Evolutionary conservation across 2,797 vertebrate species (phyloP).

Genomic region (Sebastes minor): DNA sequence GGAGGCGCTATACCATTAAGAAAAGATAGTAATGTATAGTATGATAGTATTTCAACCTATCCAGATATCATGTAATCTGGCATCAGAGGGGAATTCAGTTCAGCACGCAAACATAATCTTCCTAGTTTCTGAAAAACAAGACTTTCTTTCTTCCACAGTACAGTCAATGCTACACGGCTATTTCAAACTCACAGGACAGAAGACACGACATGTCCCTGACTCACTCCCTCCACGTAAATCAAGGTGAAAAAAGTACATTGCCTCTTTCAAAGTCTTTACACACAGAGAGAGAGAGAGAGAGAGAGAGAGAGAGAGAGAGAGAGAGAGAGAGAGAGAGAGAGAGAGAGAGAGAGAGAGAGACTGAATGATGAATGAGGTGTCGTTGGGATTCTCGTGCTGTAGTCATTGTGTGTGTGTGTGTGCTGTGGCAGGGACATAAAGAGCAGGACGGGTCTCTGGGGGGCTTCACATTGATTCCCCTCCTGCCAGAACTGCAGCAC

Average conservation of each 20-base stretch:
- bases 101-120: background rate
- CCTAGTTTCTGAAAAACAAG: background rate
- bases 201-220: background rate
- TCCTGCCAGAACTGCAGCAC: conserved; percentile 42
- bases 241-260: conserved; percentile 13
- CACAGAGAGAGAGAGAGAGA: background rate
- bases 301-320: background rate
- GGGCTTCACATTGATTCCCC: conserved; percentile 52
- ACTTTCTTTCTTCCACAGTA: too few relatives aligned
- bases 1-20: background rate
- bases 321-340: conserved; percentile 3
- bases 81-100: background rate
- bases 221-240: background rate
- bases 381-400: conserved; percentile 3
- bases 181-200: background rate
- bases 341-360: background rate
- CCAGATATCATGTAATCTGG: background rate
- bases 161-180: background rate
- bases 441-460: conserved; percentile 27
- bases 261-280: conserved; percentile 6
- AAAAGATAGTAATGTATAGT: background rate
- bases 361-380: conserved; percentile 42
- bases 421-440: conserved; percentile 19
- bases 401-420: conserved; percentile 21
- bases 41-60: background rate